A percentile compares a stretch with the other conserved stretches of the same genome.
These are phyloP conservation scores for Ictidomys tridecemlineatus DNA, from an alignment of 2,113 vertebrate species.

Conservation along the genomic window DNA sequence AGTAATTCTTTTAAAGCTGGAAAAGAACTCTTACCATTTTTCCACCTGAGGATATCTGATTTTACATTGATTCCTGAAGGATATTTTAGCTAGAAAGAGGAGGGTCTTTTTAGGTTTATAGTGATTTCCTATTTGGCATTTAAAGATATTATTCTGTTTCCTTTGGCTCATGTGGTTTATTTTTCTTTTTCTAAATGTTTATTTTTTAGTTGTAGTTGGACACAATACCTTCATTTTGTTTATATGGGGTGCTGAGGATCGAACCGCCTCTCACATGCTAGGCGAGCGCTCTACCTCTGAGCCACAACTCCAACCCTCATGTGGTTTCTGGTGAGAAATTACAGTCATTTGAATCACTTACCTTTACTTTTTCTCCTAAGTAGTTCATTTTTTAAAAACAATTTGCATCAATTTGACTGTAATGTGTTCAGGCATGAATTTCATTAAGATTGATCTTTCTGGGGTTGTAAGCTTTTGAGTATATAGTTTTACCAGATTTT, in stretches of 20 bases:
- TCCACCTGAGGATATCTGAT: neutral
- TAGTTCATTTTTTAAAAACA: neutral
- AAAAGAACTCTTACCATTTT: neutral
- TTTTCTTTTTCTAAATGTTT: no score
- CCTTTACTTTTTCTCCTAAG: neutral
- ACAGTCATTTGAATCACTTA: neutral
- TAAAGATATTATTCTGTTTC: neutral
- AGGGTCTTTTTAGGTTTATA: neutral
- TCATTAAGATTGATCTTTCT: neutral
- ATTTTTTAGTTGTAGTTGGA: no score
- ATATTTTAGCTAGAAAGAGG: neutral
- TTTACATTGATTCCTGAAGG: neutral
- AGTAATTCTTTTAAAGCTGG: neutral
- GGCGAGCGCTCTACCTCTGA: no score
- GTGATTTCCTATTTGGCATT: neutral
- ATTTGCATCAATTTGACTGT: neutral
- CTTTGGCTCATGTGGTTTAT: neutral
- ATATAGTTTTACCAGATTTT: slow-evolving; percentile 15
- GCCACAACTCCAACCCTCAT: neutral
- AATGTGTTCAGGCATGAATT: neutral
- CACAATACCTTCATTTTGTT: no score
- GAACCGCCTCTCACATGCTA: no score
- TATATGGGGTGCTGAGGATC: no score
- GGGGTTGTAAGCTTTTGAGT: neutral
- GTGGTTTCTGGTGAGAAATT: slow-evolving; percentile 29